Conservation (phyloP, 2,797 vertebrate species). For the Protonibea diacanthus region DNA sequence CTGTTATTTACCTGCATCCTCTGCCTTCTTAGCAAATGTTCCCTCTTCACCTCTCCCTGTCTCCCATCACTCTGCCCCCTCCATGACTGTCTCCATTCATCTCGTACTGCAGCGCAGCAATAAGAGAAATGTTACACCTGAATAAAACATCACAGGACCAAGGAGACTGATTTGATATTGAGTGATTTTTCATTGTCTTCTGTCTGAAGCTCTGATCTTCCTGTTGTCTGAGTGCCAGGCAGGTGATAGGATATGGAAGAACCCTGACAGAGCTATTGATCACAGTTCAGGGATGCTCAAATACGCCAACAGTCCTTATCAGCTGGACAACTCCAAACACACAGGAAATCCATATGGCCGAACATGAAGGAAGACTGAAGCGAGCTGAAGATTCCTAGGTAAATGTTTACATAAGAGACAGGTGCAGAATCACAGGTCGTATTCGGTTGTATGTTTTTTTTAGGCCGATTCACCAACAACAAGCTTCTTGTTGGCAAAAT, state of each 20-base stretch:
- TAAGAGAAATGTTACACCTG: slow-evolving; percentile 36
- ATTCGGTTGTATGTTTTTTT: too few species aligned
- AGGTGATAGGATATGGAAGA: slow-evolving; percentile 13
- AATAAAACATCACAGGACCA: slow-evolving; percentile 63
- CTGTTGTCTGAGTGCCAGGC: slow-evolving; percentile 18
- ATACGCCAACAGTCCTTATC: not conserved
- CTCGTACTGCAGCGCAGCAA: slow-evolving; percentile 27
- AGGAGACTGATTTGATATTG: slow-evolving; percentile 24
- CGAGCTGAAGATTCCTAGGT: not conserved
- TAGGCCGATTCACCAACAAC: too few species aligned
- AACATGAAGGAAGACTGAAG: not conserved
- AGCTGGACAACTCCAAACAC: slow-evolving; percentile 4
- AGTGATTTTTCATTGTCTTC: not conserved
- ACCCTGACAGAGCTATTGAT: slow-evolving; percentile 25
- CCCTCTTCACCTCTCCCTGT: slow-evolving; percentile 19
- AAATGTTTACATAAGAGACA: not conserved
- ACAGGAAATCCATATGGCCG: slow-evolving; percentile 5
- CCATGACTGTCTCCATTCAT: not conserved
- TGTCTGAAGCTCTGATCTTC: not conserved
- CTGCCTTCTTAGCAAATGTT: not conserved
- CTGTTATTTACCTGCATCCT: slow-evolving; percentile 7
- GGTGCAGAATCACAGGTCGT: too few species aligned
- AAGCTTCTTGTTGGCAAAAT: too few species aligned
- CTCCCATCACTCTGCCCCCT: too few species aligned
- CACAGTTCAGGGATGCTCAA: slow-evolving; percentile 22